phyloP scores from a whole-genome alignment of 2,797 vertebrate species.

The Eulemur mongoz region DNA sequence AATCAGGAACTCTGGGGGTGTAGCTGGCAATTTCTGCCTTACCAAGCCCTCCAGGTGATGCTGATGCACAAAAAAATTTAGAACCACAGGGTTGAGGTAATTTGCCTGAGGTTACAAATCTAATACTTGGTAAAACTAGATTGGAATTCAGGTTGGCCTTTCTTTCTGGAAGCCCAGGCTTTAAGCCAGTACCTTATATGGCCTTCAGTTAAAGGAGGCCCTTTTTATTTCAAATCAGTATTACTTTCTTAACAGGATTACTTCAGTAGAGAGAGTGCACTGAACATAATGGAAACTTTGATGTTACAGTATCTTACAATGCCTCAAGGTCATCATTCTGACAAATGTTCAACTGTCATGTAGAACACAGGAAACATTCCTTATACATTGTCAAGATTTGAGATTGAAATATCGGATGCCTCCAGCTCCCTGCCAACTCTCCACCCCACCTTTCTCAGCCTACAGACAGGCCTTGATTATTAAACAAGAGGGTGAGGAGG shows the following conservation, averaged over 20 bases:
- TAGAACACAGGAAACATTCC: conserved; percentile 48
- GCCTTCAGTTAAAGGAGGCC: background rate
- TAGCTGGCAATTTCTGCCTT: background rate
- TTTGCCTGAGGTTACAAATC: background rate
- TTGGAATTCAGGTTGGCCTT: background rate
- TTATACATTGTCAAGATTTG: background rate
- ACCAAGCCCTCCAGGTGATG: background rate
- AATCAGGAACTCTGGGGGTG: background rate
- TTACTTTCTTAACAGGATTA: conserved; percentile 18
- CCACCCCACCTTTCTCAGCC: background rate
- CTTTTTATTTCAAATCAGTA: background rate
- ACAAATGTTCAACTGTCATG: conserved; percentile 38
- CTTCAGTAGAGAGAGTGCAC: background rate
- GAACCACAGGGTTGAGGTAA: background rate
- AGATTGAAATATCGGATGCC: background rate
- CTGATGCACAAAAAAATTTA: background rate
- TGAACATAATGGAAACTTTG: conserved; percentile 22
- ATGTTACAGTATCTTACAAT: background rate
- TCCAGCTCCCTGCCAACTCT: background rate
- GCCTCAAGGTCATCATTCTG: conserved; percentile 57
- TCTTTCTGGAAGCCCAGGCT: background rate
- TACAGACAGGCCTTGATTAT: background rate
- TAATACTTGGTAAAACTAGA: background rate
- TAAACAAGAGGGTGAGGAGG: background rate
- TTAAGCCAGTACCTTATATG: background rate